phyloP scores from a whole-genome alignment of 2,113 vertebrate species.

The Crotalus helleri region DNA sequence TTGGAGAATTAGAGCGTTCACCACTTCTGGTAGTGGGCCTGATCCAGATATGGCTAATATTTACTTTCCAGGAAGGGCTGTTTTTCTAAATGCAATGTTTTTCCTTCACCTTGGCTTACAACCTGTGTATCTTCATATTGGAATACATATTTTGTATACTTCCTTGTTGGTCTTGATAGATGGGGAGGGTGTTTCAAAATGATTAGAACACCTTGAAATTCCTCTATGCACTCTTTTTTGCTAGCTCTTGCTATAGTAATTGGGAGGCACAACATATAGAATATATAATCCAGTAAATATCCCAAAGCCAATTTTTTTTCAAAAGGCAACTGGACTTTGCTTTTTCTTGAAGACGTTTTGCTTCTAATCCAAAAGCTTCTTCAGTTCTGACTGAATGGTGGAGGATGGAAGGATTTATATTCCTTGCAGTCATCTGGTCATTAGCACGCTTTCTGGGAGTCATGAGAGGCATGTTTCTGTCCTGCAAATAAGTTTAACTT shows the following conservation, averaged over 20 bases:
- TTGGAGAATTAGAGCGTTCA: background rate
- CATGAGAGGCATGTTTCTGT: background rate
- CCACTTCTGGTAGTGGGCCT: background rate
- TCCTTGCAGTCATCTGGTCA: background rate
- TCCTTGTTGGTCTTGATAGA: background rate
- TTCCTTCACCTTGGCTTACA: background rate
- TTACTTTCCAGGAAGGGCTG: background rate
- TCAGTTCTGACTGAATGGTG: background rate
- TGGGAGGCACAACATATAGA: background rate
- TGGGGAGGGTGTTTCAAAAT: slow-evolving; percentile 21
- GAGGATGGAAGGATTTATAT: background rate
- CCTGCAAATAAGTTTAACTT: background rate
- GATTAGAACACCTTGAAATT: slow-evolving; percentile 18
- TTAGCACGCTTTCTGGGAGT: background rate
- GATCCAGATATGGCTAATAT: background rate
- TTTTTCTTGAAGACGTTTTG: no score
- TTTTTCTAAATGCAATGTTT: background rate
- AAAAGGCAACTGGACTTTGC: no score
- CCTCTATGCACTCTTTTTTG: slow-evolving; percentile 16
- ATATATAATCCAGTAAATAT: background rate
- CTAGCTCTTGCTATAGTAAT: slow-evolving; percentile 24
- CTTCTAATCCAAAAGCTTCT: background rate
- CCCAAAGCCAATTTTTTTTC: background rate
- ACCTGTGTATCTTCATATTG: background rate
- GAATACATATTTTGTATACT: background rate